Percentiles rank a stretch among this genome's conserved stretches.
These are phyloP conservation scores for Taurulus bubalis DNA, from an alignment of 2,113 vertebrate genomes.

Conservation along the genomic window DNA sequence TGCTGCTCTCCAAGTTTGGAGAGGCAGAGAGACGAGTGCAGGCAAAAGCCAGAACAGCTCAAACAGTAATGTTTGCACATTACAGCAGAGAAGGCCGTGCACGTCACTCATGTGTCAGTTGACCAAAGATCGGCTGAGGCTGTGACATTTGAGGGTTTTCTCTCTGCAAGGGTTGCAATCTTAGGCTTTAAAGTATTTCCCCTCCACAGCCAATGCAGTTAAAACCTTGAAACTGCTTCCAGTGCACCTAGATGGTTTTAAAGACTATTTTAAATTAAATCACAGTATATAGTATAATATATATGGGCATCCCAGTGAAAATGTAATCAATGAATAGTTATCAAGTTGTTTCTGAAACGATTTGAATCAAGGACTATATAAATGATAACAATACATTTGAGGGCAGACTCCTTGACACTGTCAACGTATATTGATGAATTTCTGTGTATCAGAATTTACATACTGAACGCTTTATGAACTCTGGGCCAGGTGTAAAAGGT, in stretches of 20 bases:
- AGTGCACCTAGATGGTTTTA: background rate
- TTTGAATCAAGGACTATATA: background rate
- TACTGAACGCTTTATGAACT: background rate
- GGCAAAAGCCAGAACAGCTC: conserved; percentile 61
- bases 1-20: conserved; percentile 72
- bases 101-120: conserved; percentile 61
- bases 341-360: background rate
- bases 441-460: background rate
- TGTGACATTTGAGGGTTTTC: conserved; percentile 53
- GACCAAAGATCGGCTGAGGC: conserved; percentile 59
- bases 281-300: too few relatives aligned
- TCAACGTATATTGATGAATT: background rate
- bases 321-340: background rate
- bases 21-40: conserved; percentile 58
- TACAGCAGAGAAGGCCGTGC: conserved; percentile 54
- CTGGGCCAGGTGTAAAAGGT: background rate
- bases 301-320: background rate
- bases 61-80: conserved; percentile 77
- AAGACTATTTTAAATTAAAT: background rate
- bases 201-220: background rate
- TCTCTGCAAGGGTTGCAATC: background rate
- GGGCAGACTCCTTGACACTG: background rate
- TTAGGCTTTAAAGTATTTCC: background rate
- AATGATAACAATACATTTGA: background rate
- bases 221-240: conserved; percentile 1